Evolutionary conservation across 2,113 vertebrate species (phyloP), one percentile per base, ranked within the genome.

Genomic region (Lepidothrix coronata): DNA sequence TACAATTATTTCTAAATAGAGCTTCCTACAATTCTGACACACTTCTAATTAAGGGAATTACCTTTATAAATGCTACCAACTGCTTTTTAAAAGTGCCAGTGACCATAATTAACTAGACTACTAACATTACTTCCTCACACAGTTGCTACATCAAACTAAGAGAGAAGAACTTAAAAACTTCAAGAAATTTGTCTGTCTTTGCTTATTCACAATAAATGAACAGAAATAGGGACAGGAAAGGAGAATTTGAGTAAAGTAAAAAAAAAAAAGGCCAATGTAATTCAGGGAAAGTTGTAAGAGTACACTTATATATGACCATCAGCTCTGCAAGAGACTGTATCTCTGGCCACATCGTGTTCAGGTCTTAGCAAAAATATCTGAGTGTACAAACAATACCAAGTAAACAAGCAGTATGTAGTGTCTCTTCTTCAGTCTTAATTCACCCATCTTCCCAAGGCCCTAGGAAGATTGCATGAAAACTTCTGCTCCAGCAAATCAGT

Each of bases 281-380:
- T 37, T 31, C 59, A 46, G 73, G 25, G 21, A 73, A 65, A 81
- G 17, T 33, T 73, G 8, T 14, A 68, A 25, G 20, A 61, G 12
- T 11, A 66, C 5, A 19, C n/a, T 43, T 13, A 13, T 0, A 54
- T 12, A 46, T 3, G 31, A 16, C 3, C 10, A 67, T 3, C 37
- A 39, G 41, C 55, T 61, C 84, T 54, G 37, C 46, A 13, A 37
- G 35, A 20, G 18, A 24, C 33, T 15, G 0, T 4, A 33, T 22
- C 44, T 61, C 68, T 2, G 27, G 30, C 27, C 55, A 65, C 31
- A n/a, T 5, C 4, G 1, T 4, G 9, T 10, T 39, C 6, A 46
- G 0, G 7, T 33, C 2, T 0, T 8, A 10, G 6, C 35, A 65
- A 59, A 70, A 74, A 15, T 18, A 78, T 5, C 24, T 6, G 8